Percentiles rank a stretch among this genome's conserved stretches.
Conservation (phyloP, 1,140 invertebrate species). For the Macrobrachium nipponense region DNA sequence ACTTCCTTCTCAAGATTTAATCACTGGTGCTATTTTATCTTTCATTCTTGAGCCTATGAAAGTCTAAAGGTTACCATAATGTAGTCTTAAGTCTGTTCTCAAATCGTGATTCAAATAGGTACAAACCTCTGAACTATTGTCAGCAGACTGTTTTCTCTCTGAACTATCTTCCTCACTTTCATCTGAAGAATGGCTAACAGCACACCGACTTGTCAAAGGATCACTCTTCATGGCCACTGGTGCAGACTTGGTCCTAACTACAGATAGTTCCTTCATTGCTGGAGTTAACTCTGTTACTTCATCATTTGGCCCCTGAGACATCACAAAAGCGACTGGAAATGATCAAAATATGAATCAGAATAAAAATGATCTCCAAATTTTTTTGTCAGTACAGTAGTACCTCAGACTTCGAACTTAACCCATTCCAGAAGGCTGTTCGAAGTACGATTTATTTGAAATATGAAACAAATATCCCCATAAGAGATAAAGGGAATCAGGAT, state of each 20-base stretch:
- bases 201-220: neutral
- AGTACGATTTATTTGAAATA: too few relatives aligned
- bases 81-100: too few relatives aligned
- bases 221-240: slow-evolving; percentile 8
- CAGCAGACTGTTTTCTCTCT: neutral
- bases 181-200: slow-evolving; percentile 28
- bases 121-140: neutral
- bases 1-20: too few relatives aligned
- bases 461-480: too few relatives aligned
- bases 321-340: slow-evolving; percentile 27
- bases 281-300: slow-evolving; percentile 6
- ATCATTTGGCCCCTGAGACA: slow-evolving; percentile 7
- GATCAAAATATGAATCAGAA: neutral
- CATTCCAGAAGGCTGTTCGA: too few relatives aligned
- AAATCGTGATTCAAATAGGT: neutral
- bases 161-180: slow-evolving; percentile 37
- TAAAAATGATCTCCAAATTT: neutral
- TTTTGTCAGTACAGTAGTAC: neutral
- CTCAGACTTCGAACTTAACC: too few relatives aligned
- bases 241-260: slow-evolving; percentile 44
- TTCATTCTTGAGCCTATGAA: too few relatives aligned
- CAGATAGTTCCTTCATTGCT: slow-evolving; percentile 44
- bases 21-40: too few relatives aligned
- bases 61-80: too few relatives aligned
- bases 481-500: too few relatives aligned